Evolutionary conservation across 2,113 vertebrate species (phyloP).

Genomic region (Formicarius rufipectus): DNA sequence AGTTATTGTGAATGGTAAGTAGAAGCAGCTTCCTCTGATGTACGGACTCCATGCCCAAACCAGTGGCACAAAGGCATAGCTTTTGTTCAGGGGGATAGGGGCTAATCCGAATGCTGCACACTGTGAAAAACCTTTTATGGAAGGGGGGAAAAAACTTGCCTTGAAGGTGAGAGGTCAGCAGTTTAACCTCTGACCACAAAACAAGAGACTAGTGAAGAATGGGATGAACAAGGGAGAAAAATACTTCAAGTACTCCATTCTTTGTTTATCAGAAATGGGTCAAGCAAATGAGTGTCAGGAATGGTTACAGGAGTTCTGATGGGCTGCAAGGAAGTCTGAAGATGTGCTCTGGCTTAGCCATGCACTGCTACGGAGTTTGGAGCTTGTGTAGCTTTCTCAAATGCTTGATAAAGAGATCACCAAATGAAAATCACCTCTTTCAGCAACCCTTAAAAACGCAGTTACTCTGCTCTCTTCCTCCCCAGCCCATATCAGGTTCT

Average conservation of each 20-base stretch:
- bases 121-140: slow-evolving; percentile 88
- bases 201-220: slow-evolving; percentile 67
- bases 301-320: slow-evolving; percentile 46
- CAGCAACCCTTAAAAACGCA: background rate
- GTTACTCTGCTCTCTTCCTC: background rate
- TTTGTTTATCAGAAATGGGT: slow-evolving; percentile 71
- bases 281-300: slow-evolving; percentile 71
- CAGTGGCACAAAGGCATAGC: slow-evolving; percentile 84
- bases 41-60: slow-evolving; percentile 78
- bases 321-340: background rate
- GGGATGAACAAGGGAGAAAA: slow-evolving; percentile 63
- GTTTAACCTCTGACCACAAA: slow-evolving; percentile 94
- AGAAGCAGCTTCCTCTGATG: slow-evolving; percentile 90
- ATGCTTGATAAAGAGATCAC: background rate
- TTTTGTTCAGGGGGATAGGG: slow-evolving; percentile 87
- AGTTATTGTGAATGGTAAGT: slow-evolving; percentile 86
- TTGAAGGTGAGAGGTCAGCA: slow-evolving; percentile 92
- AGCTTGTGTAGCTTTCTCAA: background rate
- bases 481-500: background rate
- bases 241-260: slow-evolving; percentile 66
- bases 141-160: slow-evolving; percentile 80
- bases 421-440: background rate
- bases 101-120: slow-evolving; percentile 89
- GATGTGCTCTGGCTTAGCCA: background rate
- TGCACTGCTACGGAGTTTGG: background rate